Conservation (phyloP, 1,140 invertebrate genomes). For the Lasaia peninsularis region DNA sequence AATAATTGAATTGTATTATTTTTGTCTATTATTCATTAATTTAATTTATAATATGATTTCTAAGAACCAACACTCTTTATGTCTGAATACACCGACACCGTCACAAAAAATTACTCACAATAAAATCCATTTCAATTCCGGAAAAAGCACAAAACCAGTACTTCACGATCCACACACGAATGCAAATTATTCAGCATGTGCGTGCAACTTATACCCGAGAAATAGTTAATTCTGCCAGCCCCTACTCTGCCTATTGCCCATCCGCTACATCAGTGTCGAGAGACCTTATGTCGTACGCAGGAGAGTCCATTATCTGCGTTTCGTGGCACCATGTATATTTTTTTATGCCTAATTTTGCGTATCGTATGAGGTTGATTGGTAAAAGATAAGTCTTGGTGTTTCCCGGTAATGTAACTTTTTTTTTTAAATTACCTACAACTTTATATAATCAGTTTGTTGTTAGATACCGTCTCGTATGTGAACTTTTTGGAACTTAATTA, state of each 20-base stretch:
- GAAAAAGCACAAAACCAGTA: slow-evolving; percentile 22
- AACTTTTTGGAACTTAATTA: too few relatives aligned
- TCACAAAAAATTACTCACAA: slow-evolving; percentile 28
- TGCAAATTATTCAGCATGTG: slow-evolving; percentile 31
- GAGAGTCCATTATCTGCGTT: not conserved
- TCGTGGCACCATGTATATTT: not conserved
- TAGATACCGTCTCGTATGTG: too few relatives aligned
- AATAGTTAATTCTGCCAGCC: slow-evolving; percentile 21
- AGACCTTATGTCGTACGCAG: not conserved
- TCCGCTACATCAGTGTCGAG: not conserved
- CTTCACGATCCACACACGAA: slow-evolving; percentile 24
- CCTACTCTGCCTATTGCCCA: slow-evolving; percentile 20
- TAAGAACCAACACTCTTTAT: not conserved
- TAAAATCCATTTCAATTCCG: slow-evolving; percentile 29
- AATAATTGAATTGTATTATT: too few relatives aligned
- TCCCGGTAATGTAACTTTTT: slow-evolving; percentile 8
- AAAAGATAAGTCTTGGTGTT: slow-evolving; percentile 4
- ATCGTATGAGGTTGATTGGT: not conserved
- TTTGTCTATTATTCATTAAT: too few relatives aligned
- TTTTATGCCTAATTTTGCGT: slow-evolving; percentile 11
- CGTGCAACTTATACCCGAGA: slow-evolving; percentile 38
- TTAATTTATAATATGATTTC: not conserved
- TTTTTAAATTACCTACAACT: too few relatives aligned
- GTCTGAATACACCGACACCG: not conserved
- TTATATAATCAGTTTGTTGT: too few relatives aligned